Percentiles rank a stretch among this genome's conserved stretches.
Evolutionary conservation across 2,113 vertebrate genomes (phyloP).

Genomic region (Equus przewalskii): DNA sequence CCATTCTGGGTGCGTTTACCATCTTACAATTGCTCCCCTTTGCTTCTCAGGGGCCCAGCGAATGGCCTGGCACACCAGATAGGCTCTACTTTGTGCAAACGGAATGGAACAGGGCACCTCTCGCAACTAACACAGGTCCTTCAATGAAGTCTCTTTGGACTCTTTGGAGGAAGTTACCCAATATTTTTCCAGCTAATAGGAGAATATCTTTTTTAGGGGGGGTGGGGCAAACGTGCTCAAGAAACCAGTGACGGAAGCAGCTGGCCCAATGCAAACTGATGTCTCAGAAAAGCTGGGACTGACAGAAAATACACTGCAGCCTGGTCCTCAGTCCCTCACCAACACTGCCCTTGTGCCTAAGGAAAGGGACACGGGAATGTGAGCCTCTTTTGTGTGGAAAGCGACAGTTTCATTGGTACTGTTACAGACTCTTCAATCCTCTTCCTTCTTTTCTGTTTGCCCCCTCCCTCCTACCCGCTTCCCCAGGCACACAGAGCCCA

Average conservation of each 20-base stretch:
- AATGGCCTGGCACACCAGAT: background rate
- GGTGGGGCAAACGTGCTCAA: background rate
- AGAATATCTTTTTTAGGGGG: background rate
- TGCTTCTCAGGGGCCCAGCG: background rate
- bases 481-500: background rate
- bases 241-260: background rate
- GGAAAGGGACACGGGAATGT: background rate
- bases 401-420: background rate
- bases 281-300: background rate
- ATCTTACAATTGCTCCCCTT: too few species aligned
- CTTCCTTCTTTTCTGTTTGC: background rate
- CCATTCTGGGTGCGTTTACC: background rate
- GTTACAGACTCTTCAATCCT: rapidly evolving
- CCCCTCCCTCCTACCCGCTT: background rate
- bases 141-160: background rate
- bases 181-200: background rate
- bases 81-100: background rate
- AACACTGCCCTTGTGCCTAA: too few species aligned
- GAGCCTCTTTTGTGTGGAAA: background rate
- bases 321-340: too few species aligned
- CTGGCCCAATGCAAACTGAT: background rate
- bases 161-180: background rate
- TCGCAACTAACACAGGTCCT: background rate
- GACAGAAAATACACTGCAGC: background rate
- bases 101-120: background rate